Evolutionary conservation across 2,797 vertebrate species (phyloP).

Genomic region (Chromis chromis): DNA sequence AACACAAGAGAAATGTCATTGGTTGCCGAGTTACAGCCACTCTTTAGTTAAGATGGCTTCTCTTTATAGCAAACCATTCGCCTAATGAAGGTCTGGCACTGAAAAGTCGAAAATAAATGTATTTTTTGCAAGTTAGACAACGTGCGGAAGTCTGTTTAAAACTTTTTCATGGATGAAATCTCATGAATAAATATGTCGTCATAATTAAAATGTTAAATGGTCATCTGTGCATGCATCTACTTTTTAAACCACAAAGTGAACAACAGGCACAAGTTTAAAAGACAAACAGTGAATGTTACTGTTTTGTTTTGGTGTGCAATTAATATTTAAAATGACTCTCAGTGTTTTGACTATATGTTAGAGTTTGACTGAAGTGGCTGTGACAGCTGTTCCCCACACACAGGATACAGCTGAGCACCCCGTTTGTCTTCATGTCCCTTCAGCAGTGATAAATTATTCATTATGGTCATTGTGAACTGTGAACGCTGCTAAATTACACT

Average conservation of each 20-base stretch:
- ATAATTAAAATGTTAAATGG: background rate
- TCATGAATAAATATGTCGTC: no score
- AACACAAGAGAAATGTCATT: no score
- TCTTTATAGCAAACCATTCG: no score
- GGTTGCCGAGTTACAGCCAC: no score
- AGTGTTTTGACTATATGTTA: background rate
- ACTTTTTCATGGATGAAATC: background rate
- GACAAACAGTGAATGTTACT: background rate
- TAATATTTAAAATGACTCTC: conserved; percentile 17
- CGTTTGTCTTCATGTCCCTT: conserved; percentile 62
- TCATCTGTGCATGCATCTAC: background rate
- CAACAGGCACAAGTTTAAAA: background rate
- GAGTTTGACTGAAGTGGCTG: conserved; percentile 23
- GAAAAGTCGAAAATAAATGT: no score
- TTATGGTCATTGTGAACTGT: conserved; percentile 61
- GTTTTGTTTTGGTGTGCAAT: background rate
- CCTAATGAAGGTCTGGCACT: no score
- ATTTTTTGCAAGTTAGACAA: no score
- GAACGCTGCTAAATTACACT: conserved; percentile 59
- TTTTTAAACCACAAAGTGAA: background rate
- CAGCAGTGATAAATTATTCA: conserved; percentile 72
- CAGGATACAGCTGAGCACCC: conserved; percentile 35
- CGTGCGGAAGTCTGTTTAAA: no score
- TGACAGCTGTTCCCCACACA: conserved; percentile 44
- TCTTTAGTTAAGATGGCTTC: no score